Evolutionary conservation across 2,888 invertebrate genomes (phyloP), one percentile per base, ranked within the genome.

Genomic region (Orthonychiurus folsomi): DNA sequence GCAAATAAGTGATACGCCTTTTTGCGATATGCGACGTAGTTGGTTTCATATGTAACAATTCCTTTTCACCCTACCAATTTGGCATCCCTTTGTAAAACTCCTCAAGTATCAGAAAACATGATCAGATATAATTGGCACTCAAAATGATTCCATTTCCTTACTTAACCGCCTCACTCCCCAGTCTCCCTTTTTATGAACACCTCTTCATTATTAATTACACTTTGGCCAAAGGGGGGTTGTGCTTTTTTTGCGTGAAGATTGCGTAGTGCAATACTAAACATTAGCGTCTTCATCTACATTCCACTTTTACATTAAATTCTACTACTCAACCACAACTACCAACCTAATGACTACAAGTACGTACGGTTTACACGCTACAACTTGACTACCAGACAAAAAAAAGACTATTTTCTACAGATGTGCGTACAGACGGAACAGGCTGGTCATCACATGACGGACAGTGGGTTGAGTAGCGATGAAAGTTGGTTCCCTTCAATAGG

Each of bases 401-500:
- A n/a, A n/a, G n/a, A n/a, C n/a, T n/a, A n/a, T n/a, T n/a, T n/a
- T n/a, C n/a, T n/a, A n/a, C n/a, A n/a, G n/a, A n/a, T n/a, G n/a
- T n/a, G n/a, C n/a, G n/a, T n/a, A n/a, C n/a, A n/a, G n/a, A n/a
- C n/a, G n/a, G n/a, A n/a, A n/a, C 52, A 50, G 50, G 56, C 56
- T 54, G 58, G 61, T 63, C 56, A 65, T 63, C 65, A 63, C 63
- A 65, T 50, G 61, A 63, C 59, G 53, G 61, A 65, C 5, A 21
- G 24, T 52, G n/a, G 52, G 20, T 23, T 52, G 52, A n/a, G 5
- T 52, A n/a, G n/a, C n/a, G n/a, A n/a, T 52, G n/a, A 21, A 63
- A 63, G 53, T 56, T 61, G 64, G 61, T 63, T 63, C 65, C 61
- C 59, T n/a, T 50, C 48, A 56, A 3, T 59, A 60, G 65, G 60